Percentiles rank a stretch among this genome's conserved stretches.
Evolutionary conservation across 2,888 invertebrate genomes (phyloP).

Genomic region (Graphium colonna): DNA sequence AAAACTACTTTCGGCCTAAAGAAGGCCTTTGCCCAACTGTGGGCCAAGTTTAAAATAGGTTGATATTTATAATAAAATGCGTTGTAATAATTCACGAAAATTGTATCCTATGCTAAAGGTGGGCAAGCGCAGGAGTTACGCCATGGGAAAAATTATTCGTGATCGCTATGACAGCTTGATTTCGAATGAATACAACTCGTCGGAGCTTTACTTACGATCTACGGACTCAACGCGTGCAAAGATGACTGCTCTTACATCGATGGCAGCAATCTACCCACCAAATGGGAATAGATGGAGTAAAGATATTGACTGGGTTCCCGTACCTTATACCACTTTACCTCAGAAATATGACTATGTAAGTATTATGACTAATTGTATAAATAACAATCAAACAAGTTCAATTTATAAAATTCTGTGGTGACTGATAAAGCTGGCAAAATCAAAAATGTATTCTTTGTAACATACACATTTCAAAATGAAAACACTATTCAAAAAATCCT

Average conservation of each 20-base stretch:
- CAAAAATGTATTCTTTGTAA: too few relatives aligned
- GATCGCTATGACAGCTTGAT: slow-evolving; percentile 39
- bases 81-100: background rate
- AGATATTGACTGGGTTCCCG: slow-evolving; percentile 41
- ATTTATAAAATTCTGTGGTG: too few relatives aligned
- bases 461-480: background rate
- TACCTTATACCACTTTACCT: slow-evolving; percentile 44
- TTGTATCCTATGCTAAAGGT: slow-evolving; percentile 26
- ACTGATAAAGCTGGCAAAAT: too few relatives aligned
- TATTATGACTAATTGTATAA: slow-evolving; percentile 9
- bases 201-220: slow-evolving; percentile 48
- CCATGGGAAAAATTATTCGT: slow-evolving; percentile 37
- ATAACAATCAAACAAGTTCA: too few relatives aligned
- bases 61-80: background rate
- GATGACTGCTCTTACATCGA: slow-evolving; percentile 43
- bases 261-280: slow-evolving; percentile 43
- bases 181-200: slow-evolving; percentile 39
- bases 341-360: slow-evolving; percentile 45
- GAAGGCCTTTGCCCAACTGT: too few relatives aligned
- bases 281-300: slow-evolving; percentile 36
- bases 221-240: slow-evolving; percentile 49
- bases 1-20: background rate
- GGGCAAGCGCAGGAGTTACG: slow-evolving; percentile 38
- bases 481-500: background rate
- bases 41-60: background rate